Base-by-base conservation (phyloP, 2,888 invertebrate species). In the Callosobruchus maculatus region DNA sequence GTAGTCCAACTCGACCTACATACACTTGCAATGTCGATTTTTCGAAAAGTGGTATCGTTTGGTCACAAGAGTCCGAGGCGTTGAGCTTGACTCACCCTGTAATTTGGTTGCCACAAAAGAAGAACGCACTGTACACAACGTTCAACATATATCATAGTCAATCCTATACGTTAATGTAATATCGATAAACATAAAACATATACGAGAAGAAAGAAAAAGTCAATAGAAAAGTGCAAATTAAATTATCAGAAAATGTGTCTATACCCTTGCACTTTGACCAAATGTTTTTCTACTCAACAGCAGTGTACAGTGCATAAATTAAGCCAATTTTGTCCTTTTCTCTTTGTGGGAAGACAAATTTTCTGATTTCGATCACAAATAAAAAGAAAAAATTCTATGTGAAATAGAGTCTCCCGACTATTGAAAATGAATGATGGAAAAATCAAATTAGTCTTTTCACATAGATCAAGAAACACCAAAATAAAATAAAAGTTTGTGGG, bases 261-360 rank as follows among this genome's bases (percentile, higher is more conserved):
- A 76, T 76, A 70, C 87, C 88, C 86, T 88, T 89, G 88, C 84
- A 84, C 78, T 82, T 83, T 84, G 74, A 77, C 85, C 86, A 85
- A 85, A 85, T 84, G 84, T 49, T 49, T 49, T 49, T 85, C 79
- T 81, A 81, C 78, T 80, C 78, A 84, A 84, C 86, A 87, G 85
- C 87, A 86, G 88, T 90, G 90, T 90, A 87, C 84, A 84, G 85
- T 88, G 86, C 89, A 88, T 88, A 82, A 90, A 90, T 89, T 90
- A 90, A 90, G 89, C 89, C 89, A 77, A 77, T 72, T 76, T 79
- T 78, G 85, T 89, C 89, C 88, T 89, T 79, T 80, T 89, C 87
- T 90, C 89, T 89, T 90, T 92, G 92, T 92, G 90, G 91, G 90
- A 91, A 92, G 91, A 92, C 94, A 94, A 93, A 94, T 94, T 94